Conservation (phyloP, 2,113 vertebrate genomes). For the Drymodes brunneopygia region DNA sequence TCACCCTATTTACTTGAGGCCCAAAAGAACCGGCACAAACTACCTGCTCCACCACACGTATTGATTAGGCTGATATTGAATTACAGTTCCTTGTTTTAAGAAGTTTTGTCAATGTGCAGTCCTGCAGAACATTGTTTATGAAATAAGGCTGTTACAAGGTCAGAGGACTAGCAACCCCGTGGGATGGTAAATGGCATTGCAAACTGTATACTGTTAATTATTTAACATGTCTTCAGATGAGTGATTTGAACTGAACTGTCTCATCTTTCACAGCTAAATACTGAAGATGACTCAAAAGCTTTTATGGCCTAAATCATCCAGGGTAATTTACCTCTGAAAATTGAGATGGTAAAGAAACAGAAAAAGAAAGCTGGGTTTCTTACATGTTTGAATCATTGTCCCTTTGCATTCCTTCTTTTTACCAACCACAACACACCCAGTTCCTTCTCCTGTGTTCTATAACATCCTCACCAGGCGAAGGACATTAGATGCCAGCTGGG, state of each 20-base stretch:
- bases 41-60: neutral
- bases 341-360: neutral
- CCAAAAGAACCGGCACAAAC: neutral
- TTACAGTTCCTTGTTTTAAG: slow-evolving; percentile 31
- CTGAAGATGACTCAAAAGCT: slow-evolving; percentile 37
- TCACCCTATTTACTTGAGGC: neutral
- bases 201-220: slow-evolving; percentile 49
- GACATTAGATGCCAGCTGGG: neutral
- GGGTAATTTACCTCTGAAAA: slow-evolving; percentile 12
- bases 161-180: neutral
- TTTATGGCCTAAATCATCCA: slow-evolving; percentile 19
- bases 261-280: slow-evolving; percentile 45
- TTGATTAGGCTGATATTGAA: neutral
- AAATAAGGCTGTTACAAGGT: slow-evolving; percentile 24
- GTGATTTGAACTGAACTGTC: slow-evolving; percentile 23
- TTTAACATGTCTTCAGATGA: slow-evolving; percentile 42
- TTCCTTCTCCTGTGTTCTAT: neutral
- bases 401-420: neutral
- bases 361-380: neutral
- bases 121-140: neutral
- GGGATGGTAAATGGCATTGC: slow-evolving; percentile 36
- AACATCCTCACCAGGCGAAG: neutral
- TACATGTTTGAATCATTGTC: neutral
- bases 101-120: neutral
- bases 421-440: neutral